These are phyloP conservation scores for Macrotis lagotis DNA, from an alignment of 2,113 vertebrate species.

Conservation along the genomic window DNA sequence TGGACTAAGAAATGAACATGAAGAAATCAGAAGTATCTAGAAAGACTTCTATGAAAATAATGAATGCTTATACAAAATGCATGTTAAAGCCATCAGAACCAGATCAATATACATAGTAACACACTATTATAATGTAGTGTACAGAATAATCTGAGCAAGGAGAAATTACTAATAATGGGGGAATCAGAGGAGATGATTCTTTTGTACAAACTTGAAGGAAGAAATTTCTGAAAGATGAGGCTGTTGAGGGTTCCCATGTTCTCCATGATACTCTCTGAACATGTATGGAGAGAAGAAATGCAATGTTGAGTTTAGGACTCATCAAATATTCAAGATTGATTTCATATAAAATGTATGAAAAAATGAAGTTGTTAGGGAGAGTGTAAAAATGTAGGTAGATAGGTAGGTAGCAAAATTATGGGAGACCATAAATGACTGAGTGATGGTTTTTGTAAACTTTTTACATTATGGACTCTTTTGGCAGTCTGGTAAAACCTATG, in stretches of 20 bases:
- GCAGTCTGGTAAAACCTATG: not conserved
- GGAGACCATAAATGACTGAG: not conserved
- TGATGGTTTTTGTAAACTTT: not conserved
- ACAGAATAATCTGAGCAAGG: not conserved
- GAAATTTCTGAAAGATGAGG: not conserved
- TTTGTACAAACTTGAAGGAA: not conserved
- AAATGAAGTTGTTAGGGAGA: not conserved
- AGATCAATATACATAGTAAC: not conserved
- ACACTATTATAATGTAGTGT: not conserved
- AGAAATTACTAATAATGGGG: not conserved
- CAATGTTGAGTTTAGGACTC: not conserved
- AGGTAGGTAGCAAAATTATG: not conserved
- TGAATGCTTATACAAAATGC: not conserved
- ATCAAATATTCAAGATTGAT: not conserved
- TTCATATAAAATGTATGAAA: not conserved
- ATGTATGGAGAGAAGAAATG: not conserved
- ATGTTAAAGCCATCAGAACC: not conserved
- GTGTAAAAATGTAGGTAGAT: not conserved
- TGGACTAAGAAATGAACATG: not conserved
- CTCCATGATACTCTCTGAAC: not conserved
- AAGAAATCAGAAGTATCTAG: not conserved
- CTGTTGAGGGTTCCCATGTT: not conserved
- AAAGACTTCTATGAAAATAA: not conserved
- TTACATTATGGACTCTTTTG: not conserved
- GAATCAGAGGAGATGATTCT: not conserved